Evolutionary conservation across 2,888 invertebrate genomes (phyloP).

Genomic region (Hyposoter didymator): DNA sequence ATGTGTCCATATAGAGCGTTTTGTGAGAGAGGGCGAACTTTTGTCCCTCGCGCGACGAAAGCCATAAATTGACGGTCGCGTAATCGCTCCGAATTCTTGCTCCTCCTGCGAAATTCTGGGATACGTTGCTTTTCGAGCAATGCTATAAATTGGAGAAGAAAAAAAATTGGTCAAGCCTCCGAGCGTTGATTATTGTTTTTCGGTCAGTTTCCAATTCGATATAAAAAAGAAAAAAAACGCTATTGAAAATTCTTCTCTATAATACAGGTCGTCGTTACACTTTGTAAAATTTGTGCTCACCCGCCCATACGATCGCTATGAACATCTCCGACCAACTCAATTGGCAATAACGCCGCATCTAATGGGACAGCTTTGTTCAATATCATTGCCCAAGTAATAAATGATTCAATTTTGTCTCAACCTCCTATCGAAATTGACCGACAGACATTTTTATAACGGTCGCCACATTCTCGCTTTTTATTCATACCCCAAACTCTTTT

Average conservation of each 20-base stretch:
- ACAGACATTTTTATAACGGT: conserved; percentile 6
- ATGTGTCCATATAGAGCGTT: background rate
- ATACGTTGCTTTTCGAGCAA: background rate
- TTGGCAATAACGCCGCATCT: conserved; percentile 2
- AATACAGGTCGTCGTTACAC: background rate
- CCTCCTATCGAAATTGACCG: conserved; percentile 4
- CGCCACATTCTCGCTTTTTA: background rate
- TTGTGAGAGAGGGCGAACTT: conserved; percentile 19
- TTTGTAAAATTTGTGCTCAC: background rate
- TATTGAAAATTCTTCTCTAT: background rate
- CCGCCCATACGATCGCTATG: background rate
- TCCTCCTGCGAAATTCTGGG: background rate
- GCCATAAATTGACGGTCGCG: conserved; percentile 50
- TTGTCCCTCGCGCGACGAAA: conserved; percentile 47
- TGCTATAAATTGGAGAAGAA: background rate
- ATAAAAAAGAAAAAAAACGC: background rate
- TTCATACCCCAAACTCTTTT: background rate
- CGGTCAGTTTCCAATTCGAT: background rate
- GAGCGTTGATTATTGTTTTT: background rate
- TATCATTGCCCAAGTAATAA: background rate
- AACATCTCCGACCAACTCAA: background rate
- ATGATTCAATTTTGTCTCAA: background rate
- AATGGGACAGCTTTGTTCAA: conserved; percentile 11
- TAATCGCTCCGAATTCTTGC: conserved; percentile 29
- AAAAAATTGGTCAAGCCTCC: background rate